Base-by-base conservation (phyloP, 1,140 invertebrate genomes). In the Gonioctena quinquepunctata region DNA sequence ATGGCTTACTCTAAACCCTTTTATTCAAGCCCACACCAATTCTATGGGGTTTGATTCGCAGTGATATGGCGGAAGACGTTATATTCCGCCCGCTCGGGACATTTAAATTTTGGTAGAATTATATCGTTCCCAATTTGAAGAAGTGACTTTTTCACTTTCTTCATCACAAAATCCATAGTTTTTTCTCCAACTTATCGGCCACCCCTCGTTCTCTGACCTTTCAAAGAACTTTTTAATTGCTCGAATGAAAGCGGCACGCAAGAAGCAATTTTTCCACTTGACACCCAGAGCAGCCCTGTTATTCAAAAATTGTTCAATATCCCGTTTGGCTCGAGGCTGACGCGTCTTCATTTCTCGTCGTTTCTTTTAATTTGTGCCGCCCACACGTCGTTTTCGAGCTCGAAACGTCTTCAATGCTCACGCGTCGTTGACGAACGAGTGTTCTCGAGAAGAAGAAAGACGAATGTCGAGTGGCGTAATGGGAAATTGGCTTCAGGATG, bases 251-350 rank as follows among this genome's bases (percentile, higher is more conserved):
- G 21, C 57, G 13, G 22, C n/a, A n/a, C n/a, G 33, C 50, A 18
- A 52, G 42, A 25, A 21, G 48, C 68, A 26, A 56, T 23, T 54
- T 52, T 25, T 52, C 68, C 54, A 64, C 63, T 64, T 18, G 23
- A 28, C 59, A 25, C 59, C 3, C 59, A n/a, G 63, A 59, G 61
- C 50, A 60, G 56, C 19, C 42, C 57, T 69, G 28, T 69, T 63
- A 42, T 57, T 70, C 52, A 71, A 71, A 71, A 71, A 71, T 66
- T 71, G 69, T 56, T 71, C 61, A 71, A 71, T 71, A 71, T 66
- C 64, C 63, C 28, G 57, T 49, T 5, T 6, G 16, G 64, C 69
- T 57, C 56, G 21, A 26, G 42, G 69, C 56, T 8, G 49, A 66
- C 69, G 54, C 69, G 48, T 66, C 62, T 57, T 57, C 50, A 70